Percentiles rank a stretch among this genome's conserved stretches.
phyloP scores from a whole-genome alignment of 2,888 invertebrate genomes.

The Papilio gigon region DNA sequence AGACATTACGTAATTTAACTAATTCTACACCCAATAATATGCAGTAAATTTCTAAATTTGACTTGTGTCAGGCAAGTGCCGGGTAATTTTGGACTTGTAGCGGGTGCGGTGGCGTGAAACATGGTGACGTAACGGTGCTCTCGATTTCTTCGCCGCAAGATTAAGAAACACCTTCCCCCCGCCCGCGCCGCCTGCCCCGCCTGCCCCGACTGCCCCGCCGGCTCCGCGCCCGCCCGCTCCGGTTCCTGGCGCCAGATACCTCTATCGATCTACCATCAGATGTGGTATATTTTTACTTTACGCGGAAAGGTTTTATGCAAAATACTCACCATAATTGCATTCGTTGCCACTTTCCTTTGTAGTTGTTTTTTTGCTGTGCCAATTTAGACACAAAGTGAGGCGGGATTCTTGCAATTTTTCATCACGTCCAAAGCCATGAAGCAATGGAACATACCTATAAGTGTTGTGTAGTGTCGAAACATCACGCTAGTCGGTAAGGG shows the following conservation, averaged over 20 bases:
- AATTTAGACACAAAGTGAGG: neutral
- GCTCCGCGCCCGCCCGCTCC: neutral
- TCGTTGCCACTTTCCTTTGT: neutral
- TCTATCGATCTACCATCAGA: neutral
- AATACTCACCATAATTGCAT: too few species aligned
- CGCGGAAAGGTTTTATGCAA: too few species aligned
- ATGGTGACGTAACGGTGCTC: constrained; percentile 42
- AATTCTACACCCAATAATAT: too few species aligned
- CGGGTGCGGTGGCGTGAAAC: constrained; percentile 29
- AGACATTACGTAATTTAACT: too few species aligned
- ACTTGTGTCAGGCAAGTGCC: neutral
- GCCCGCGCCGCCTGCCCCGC: neutral
- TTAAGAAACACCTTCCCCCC: constrained; percentile 41
- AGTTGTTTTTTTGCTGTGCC: neutral
- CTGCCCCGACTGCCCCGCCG: neutral
- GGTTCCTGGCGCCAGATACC: neutral
- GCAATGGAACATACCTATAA: constrained; percentile 1
- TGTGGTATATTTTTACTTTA: too few species aligned
- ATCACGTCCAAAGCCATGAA: constrained; percentile 14
- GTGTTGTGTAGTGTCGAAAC: constrained; percentile 23
- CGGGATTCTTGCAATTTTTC: neutral
- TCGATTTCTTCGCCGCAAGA: constrained; percentile 41
- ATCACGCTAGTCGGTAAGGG: constrained; percentile 21
- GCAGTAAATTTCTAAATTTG: too few species aligned
- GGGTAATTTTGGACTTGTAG: constrained; percentile 11